Base-by-base conservation (phyloP, 2,113 vertebrate species). In the Cynopterus brachyotis region DNA sequence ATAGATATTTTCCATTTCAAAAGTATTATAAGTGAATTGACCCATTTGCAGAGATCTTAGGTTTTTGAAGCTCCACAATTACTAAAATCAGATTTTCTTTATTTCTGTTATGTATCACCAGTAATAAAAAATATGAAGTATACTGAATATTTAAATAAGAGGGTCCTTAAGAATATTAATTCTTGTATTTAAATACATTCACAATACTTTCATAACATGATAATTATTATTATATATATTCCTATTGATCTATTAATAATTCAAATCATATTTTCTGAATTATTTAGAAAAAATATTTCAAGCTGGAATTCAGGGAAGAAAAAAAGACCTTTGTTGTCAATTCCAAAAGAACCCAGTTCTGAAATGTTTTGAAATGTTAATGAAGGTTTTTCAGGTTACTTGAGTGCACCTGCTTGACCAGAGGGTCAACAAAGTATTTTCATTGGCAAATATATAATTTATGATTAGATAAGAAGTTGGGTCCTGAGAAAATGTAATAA, bases 351-450 rank as follows among this genome's bases (percentile, higher is more conserved):
- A 97, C n/a, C n/a, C 64, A 96, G 28, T 89, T 97, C 98, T 95
- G 60, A 96, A 62, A 97, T 93, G 57, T 90, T 95, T 87, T 80
- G 47, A 98, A 95, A 97, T 84, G 89, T 73, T 93, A 97, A 70
- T 82, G 84, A 98, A 97, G 78, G 64, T 45, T 96, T 96, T 83
- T 90, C 69, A 98, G 90, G 79, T 95, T 24, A 0, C 87, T 84
- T 95, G 93, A 91, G 93, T 84, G 40, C 93, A 97, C 94, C 60
- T 92, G 95, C 79, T 88, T 97, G 94, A 91, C 94, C 87, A 96
- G 95, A 96, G 76, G 64, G 76, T 91, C 88, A 96, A 92, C 55
- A 30, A 98, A 96, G 66, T 96, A 95, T 98, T 98, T 98, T 96
- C 93, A 60, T 91, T 98, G 96, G 95, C 96, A 98, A 96, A 97